Percentiles rank a stretch among this genome's conserved stretches.
phyloP scores from a whole-genome alignment of 2,888 invertebrate species.

The Desoria tigrina region DNA sequence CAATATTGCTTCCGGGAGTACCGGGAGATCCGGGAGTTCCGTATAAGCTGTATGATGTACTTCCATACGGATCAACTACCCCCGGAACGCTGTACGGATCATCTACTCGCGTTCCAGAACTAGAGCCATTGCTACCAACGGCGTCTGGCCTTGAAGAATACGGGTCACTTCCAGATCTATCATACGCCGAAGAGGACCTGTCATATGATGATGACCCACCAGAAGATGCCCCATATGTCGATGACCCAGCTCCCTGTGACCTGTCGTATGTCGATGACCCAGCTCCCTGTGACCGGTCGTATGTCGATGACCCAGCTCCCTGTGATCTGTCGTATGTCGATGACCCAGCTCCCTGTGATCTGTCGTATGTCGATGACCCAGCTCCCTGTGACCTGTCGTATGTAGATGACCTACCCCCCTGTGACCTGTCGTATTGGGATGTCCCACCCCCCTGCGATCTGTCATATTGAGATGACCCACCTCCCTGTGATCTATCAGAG shows the following conservation, averaged over 20 bases:
- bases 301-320: not conserved
- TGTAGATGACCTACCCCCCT: not conserved
- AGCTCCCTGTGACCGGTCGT: not conserved
- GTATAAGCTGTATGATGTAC: not conserved
- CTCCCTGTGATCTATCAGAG: not conserved
- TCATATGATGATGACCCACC: not conserved
- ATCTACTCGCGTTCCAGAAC: not conserved
- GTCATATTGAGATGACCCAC: not conserved
- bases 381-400: not conserved
- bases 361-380: not conserved
- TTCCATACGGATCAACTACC: not conserved
- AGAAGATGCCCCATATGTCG: not conserved
- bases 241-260: not conserved
- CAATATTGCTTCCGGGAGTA: not conserved
- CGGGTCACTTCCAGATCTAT: not conserved
- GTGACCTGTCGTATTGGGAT: not conserved
- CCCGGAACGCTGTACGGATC: constrained; percentile 8
- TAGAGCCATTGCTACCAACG: not conserved
- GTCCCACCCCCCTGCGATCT: constrained; percentile 1
- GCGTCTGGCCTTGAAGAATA: not conserved
- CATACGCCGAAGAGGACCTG: not conserved
- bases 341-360: not conserved
- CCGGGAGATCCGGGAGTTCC: not conserved
- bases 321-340: not conserved
- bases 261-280: not conserved